Base-by-base conservation (phyloP, 1,140 invertebrate species). In the Cotesia glomerata region DNA sequence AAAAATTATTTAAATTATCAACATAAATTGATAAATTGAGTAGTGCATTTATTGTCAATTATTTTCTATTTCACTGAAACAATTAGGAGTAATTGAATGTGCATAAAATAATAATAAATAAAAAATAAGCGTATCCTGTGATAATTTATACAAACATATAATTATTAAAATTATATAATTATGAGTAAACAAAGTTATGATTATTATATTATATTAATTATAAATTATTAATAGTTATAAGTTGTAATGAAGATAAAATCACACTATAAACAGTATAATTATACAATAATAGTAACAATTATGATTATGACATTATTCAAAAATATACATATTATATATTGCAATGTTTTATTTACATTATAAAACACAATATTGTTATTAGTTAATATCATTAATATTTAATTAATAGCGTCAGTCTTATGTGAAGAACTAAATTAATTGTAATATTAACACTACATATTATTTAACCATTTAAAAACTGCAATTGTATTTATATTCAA, bases 81-180 rank as follows among this genome's bases (percentile, higher is more conserved):
- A 56, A 56, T 56, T 16, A 56, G 18, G n/a, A 56, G n/a, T 26
- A 56, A 56, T 14, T 56, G 13, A 56, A 56, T 56, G 54, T 45
- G 39, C 39, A 11, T 45, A 45, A 45, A 7, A 45, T 45, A 45
- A 56, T 56, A 56, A 56, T 5, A 56, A 56, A 16, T 52, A 59
- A 71, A 74, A 56, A 73, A 70, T 62, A 75, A 77, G 74, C 74
- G 61, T 77, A 74, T 74, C 68, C 76, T 77, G 76, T 77, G 76
- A 77, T 77, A 77, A 77, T 74, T 72, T 68, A 74, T 62, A 73
- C 58, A 49, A 66, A 73, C 64, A 62, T 69, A 70, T 62, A 62
- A 45, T 71, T 69, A 64, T 63, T 70, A 70, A 62, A 32, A 56
- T 71, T 56, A 49, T 32, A 34, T 13, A 16, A 51, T 11, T 13